A percentile compares a stretch with the other conserved stretches of the same genome.
Evolutionary conservation across 2,797 vertebrate species (phyloP).

Genomic region (Tamandua tetradactyla): DNA sequence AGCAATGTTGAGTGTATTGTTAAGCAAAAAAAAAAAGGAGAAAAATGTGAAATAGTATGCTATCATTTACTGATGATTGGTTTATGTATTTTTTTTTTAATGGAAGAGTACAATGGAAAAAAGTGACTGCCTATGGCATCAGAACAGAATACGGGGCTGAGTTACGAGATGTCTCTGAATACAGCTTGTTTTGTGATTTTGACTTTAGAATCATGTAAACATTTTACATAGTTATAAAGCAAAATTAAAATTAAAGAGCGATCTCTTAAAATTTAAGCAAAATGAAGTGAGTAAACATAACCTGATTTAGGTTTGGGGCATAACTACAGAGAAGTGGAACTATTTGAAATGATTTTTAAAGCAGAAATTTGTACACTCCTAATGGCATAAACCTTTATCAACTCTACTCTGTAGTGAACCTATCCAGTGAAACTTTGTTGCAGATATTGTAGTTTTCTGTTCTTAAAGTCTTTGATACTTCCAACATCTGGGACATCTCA

Average conservation of each 20-base stretch:
- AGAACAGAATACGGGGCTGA: background rate
- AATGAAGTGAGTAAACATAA: background rate
- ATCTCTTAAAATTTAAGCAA: conserved; percentile 17
- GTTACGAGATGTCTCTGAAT: background rate
- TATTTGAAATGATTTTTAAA: background rate
- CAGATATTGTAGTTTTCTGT: no score
- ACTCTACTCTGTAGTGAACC: no score
- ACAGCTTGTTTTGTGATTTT: background rate
- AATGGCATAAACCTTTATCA: background rate
- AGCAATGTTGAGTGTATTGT: background rate
- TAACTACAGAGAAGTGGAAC: background rate
- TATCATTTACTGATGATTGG: background rate
- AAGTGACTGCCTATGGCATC: background rate
- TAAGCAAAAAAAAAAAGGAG: background rate
- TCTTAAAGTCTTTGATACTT: no score
- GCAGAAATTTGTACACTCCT: background rate
- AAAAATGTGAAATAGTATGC: background rate
- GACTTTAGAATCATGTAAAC: background rate
- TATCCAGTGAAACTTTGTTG: no score
- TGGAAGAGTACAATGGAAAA: background rate
- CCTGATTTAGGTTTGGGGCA: background rate
- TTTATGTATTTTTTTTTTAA: background rate
- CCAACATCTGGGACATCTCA: no score
- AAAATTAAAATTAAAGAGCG: background rate
- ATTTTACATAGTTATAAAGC: background rate